Evolutionary conservation across 2,888 invertebrate genomes (phyloP).

Genomic region (Leucozona laternaria): DNA sequence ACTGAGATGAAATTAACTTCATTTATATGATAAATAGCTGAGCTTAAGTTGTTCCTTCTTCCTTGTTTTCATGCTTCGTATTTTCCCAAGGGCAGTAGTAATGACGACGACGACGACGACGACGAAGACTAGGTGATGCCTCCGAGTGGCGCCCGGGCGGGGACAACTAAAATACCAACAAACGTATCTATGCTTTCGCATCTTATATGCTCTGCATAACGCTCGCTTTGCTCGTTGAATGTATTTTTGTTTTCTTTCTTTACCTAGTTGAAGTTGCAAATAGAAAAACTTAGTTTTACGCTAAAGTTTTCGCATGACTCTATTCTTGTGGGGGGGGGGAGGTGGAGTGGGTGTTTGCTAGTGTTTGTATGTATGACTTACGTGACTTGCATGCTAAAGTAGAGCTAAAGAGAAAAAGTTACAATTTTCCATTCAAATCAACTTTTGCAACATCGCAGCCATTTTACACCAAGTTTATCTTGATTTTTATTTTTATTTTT

Average conservation of each 20-base stretch:
- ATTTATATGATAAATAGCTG: slow-evolving; percentile 75
- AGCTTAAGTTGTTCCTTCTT: slow-evolving; percentile 63
- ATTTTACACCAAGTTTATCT: slow-evolving; percentile 57
- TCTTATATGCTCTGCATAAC: slow-evolving; percentile 7
- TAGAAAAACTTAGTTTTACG: slow-evolving; percentile 69
- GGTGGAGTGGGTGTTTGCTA: neutral
- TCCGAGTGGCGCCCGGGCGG: slow-evolving; percentile 12
- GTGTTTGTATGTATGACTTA: slow-evolving; percentile 36
- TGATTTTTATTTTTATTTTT: slow-evolving; percentile 18
- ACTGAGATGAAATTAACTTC: slow-evolving; percentile 73
- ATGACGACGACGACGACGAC: neutral
- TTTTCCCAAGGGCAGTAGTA: neutral
- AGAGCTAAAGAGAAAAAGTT: slow-evolving; percentile 42
- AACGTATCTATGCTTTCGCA: slow-evolving; percentile 48
- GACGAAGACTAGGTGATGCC: neutral
- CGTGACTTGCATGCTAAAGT: slow-evolving; percentile 63
- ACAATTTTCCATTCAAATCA: slow-evolving; percentile 43
- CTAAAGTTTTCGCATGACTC: slow-evolving; percentile 60
- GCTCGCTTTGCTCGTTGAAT: neutral
- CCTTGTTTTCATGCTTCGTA: neutral
- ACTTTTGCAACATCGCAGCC: slow-evolving; percentile 55
- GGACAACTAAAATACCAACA: slow-evolving; percentile 31
- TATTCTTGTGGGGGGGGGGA: neutral
- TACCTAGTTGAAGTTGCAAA: slow-evolving; percentile 55
- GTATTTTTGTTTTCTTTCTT: slow-evolving; percentile 29